phyloP scores from a whole-genome alignment of 2,888 invertebrate genomes.

The Hesperia comma region DNA sequence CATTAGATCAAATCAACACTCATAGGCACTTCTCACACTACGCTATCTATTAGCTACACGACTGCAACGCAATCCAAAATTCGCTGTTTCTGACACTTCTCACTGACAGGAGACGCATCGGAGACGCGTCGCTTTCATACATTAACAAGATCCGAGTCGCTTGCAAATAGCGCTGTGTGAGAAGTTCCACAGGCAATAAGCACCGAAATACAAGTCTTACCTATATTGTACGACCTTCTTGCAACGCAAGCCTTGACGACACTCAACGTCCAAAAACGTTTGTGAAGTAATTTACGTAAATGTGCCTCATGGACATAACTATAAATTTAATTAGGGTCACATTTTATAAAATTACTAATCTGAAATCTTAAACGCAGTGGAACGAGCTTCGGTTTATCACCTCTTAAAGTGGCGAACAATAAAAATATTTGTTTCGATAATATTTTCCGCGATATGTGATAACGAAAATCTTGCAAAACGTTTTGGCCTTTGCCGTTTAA shows the following conservation, averaged over 20 bases:
- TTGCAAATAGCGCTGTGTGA: too few relatives aligned
- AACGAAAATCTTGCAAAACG: slow-evolving; percentile 33
- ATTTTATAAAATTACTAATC: slow-evolving; percentile 18
- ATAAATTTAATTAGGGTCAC: slow-evolving; percentile 26
- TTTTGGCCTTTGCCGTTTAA: background rate
- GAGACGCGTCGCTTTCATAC: too few relatives aligned
- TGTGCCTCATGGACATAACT: background rate
- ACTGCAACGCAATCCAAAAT: too few relatives aligned
- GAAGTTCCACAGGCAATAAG: too few relatives aligned
- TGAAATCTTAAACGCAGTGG: slow-evolving; percentile 14
- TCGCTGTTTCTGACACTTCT: too few relatives aligned
- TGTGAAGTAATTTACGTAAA: background rate
- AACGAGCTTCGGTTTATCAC: slow-evolving; percentile 40
- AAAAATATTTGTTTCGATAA: slow-evolving; percentile 37
- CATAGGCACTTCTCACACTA: too few relatives aligned
- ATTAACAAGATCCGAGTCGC: too few relatives aligned
- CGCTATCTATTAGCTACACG: too few relatives aligned
- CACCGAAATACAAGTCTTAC: too few relatives aligned
- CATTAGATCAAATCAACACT: too few relatives aligned
- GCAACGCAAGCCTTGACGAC: background rate
- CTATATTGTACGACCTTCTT: too few relatives aligned
- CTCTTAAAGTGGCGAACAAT: slow-evolving; percentile 40
- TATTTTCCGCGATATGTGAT: slow-evolving; percentile 43
- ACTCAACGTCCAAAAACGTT: background rate
- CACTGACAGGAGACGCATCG: too few relatives aligned